phyloP scores from a whole-genome alignment of 2,113 vertebrate genomes.

The Scomber japonicus region DNA sequence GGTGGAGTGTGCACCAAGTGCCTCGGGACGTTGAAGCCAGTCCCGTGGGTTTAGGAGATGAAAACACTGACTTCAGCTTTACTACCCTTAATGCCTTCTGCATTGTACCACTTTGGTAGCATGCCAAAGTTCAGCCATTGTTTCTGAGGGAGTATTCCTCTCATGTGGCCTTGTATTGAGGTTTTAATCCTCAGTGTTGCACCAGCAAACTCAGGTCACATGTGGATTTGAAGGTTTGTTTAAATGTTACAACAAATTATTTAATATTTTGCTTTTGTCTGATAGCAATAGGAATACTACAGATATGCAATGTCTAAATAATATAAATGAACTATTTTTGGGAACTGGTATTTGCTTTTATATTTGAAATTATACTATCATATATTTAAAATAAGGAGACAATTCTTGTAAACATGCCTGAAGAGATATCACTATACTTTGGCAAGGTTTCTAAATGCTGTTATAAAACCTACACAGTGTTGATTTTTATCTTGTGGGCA shows the following conservation, averaged over 20 bases:
- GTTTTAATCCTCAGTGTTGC: conserved; percentile 76
- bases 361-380: conserved; percentile 38
- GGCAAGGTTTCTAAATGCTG: conserved; percentile 16
- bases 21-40: conserved; percentile 53
- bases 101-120: conserved; percentile 39
- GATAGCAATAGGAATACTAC: conserved; percentile 53
- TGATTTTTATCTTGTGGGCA: conserved; percentile 10
- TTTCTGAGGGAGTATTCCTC: conserved; percentile 59
- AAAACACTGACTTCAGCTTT: conserved; percentile 52
- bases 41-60: conserved; percentile 47
- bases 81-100: conserved; percentile 61
- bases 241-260: conserved; percentile 85
- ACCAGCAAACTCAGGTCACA: conserved; percentile 68
- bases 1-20: conserved; percentile 63
- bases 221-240: conserved; percentile 80
- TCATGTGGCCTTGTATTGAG: conserved; percentile 84
- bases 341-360: conserved; percentile 54
- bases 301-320: conserved; percentile 64
- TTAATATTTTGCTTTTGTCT: conserved; percentile 75
- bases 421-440: conserved; percentile 29
- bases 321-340: conserved; percentile 49
- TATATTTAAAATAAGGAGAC: conserved; percentile 47
- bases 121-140: conserved; percentile 84
- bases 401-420: conserved; percentile 13
- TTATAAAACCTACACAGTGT: conserved; percentile 27